These are phyloP conservation scores for Nycteola revayana DNA, from an alignment of 2,888 invertebrate genomes.

Conservation along the genomic window DNA sequence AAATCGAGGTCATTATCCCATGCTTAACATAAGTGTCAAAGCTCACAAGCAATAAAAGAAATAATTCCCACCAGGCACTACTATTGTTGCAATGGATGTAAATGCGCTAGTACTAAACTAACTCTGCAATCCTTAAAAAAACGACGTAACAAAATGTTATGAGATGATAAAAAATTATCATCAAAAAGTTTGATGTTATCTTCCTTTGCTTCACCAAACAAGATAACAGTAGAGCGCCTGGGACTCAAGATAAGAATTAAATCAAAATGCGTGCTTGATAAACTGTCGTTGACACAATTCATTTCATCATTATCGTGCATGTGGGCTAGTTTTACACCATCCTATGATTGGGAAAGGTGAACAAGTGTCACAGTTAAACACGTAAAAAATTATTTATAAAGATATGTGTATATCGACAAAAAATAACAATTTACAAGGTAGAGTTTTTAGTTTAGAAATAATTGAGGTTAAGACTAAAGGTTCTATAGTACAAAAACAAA, in stretches of 20 bases:
- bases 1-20: no score
- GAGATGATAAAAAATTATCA: slow-evolving; percentile 53
- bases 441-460: no score
- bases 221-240: slow-evolving; percentile 65
- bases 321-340: slow-evolving; percentile 4
- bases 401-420: no score
- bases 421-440: no score
- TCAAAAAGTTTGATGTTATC: slow-evolving; percentile 66
- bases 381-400: no score
- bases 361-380: slow-evolving; percentile 7
- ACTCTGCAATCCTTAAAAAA: slow-evolving; percentile 11
- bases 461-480: no score
- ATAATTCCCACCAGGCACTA: no score
- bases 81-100: no score
- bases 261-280: slow-evolving; percentile 68
- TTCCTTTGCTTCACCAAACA: slow-evolving; percentile 58
- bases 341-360: slow-evolving; percentile 5
- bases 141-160: slow-evolving; percentile 24
- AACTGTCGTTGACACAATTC: slow-evolving; percentile 65
- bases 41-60: no score
- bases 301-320: slow-evolving; percentile 29
- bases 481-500: no score
- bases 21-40: no score
- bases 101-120: background rate
- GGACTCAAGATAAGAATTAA: slow-evolving; percentile 58